A percentile compares a stretch with the other conserved stretches of the same genome.
Conservation (phyloP, 2,888 invertebrate genomes). For the Tetranychus piercei region DNA sequence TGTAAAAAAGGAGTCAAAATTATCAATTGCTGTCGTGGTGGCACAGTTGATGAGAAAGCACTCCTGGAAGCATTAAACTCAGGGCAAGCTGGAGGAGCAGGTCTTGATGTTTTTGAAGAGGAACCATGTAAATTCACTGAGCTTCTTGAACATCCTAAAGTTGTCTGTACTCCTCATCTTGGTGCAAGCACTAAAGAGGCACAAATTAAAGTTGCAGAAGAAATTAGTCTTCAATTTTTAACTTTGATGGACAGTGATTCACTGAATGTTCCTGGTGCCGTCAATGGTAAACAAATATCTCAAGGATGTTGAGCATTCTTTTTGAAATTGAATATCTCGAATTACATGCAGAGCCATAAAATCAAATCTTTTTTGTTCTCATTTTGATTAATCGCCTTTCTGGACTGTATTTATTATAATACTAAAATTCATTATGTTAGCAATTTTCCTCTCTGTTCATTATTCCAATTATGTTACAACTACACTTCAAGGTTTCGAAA, state of each 20-base stretch:
- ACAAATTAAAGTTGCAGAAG: slow-evolving; percentile 76
- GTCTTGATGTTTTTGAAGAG: slow-evolving; percentile 76
- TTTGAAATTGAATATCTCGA: too few species aligned
- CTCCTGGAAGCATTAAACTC: slow-evolving; percentile 58
- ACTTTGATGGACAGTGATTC: slow-evolving; percentile 41
- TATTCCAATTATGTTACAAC: too few species aligned
- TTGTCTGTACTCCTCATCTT: slow-evolving; percentile 85
- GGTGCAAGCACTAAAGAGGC: slow-evolving; percentile 90
- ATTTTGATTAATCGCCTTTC: too few species aligned
- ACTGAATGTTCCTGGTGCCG: slow-evolving; percentile 27
- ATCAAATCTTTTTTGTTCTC: too few species aligned
- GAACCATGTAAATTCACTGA: slow-evolving; percentile 40
- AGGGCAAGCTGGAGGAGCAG: slow-evolving; percentile 75
- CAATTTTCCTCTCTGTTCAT: too few species aligned
- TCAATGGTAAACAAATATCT: neutral
- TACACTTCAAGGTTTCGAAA: too few species aligned
- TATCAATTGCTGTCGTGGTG: slow-evolving; percentile 87
- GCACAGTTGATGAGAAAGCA: slow-evolving; percentile 74
- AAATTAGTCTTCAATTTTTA: slow-evolving; percentile 85
- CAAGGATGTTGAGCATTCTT: too few species aligned
- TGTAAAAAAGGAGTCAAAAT: slow-evolving; percentile 76
- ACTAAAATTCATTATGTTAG: too few species aligned
- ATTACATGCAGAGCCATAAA: too few species aligned
- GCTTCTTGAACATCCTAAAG: slow-evolving; percentile 65
- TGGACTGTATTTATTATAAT: too few species aligned